Evolutionary conservation across 2,797 vertebrate genomes (phyloP).

Genomic region (Chiroxiphia lanceolata): DNA sequence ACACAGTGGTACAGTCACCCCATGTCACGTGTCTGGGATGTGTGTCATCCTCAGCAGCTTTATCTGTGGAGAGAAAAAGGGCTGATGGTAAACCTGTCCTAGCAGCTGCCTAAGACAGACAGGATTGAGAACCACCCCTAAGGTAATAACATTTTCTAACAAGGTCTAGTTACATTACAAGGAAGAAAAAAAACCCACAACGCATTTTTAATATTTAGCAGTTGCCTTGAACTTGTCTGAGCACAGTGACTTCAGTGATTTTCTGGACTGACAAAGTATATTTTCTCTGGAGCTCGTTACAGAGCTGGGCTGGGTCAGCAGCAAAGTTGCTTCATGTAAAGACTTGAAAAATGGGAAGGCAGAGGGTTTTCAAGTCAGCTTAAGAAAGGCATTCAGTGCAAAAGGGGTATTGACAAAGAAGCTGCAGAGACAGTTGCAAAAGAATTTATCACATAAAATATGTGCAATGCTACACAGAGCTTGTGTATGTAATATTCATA

Average conservation of each 20-base stretch:
- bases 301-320: neutral
- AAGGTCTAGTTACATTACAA: neutral
- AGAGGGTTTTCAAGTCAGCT: neutral
- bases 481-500: constrained; percentile 39
- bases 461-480: neutral
- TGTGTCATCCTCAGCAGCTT: neutral
- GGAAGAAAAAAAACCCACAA: fast-evolving
- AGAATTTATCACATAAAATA: constrained; percentile 30
- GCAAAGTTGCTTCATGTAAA: neutral
- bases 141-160: neutral
- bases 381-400: neutral
- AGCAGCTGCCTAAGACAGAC: neutral
- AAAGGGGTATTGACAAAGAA: neutral
- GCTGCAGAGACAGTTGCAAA: neutral
- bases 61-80: neutral
- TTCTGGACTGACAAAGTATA: neutral
- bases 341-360: neutral
- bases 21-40: neutral
- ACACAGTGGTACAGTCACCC: neutral
- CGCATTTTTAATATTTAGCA: neutral
- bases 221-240: neutral
- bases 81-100: neutral
- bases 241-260: neutral
- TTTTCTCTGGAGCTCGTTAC: constrained; percentile 4
- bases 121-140: neutral